A percentile compares a stretch with the other conserved stretches of the same genome.
Conservation (phyloP, 2,888 invertebrate genomes). For the Papilio demoleus region DNA sequence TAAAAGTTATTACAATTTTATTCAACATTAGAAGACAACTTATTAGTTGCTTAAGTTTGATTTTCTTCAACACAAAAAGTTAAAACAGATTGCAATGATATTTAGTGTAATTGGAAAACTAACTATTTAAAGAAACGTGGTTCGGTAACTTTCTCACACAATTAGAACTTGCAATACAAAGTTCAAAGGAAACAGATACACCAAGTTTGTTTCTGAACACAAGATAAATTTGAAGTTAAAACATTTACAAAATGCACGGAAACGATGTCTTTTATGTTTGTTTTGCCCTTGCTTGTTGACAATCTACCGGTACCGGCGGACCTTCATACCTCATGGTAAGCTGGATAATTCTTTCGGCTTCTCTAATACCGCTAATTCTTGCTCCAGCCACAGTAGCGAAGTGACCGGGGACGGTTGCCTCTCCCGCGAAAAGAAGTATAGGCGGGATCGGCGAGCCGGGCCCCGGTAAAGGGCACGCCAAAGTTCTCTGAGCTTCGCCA, state of each 20-base stretch:
- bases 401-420: constrained; percentile 89
- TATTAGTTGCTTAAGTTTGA: neutral
- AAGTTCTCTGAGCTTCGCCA: constrained; percentile 69
- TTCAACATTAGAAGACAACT: no score
- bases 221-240: neutral
- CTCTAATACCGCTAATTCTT: constrained; percentile 89
- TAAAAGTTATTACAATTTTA: no score
- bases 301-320: constrained; percentile 61
- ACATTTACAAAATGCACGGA: no score
- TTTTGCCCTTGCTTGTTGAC: constrained; percentile 15
- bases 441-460: constrained; percentile 86
- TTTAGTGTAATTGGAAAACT: constrained; percentile 26
- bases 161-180: constrained; percentile 58
- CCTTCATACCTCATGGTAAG: constrained; percentile 82
- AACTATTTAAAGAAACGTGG: constrained; percentile 21
- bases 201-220: constrained; percentile 51
- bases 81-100: neutral
- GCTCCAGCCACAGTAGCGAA: constrained; percentile 91
- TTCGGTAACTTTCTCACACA: constrained; percentile 50
- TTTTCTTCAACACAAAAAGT: constrained; percentile 36
- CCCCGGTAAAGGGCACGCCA: constrained; percentile 86
- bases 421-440: constrained; percentile 90
- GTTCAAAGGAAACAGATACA: constrained; percentile 53
- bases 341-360: constrained; percentile 89
- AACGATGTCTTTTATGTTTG: constrained; percentile 18